Conservation (phyloP, 2,113 vertebrate genomes). For the Picathartes gymnocephalus region DNA sequence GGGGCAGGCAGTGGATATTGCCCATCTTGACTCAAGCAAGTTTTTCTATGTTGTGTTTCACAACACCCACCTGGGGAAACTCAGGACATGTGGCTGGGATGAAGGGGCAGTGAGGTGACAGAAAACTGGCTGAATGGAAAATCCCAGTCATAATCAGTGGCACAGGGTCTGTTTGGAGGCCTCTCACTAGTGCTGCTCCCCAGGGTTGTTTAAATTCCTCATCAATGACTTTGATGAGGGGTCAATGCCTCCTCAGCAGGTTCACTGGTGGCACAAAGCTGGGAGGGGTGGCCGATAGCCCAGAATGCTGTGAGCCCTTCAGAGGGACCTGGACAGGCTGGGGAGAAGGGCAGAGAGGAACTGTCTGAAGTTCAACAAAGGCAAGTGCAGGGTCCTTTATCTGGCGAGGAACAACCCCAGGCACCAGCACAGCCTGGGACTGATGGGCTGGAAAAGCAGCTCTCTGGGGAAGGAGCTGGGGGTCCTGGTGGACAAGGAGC, state of each 20-base stretch:
- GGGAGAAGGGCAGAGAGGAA: background rate
- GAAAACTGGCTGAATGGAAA: background rate
- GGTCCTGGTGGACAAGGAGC: background rate
- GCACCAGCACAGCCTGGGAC: background rate
- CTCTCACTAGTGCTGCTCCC: background rate
- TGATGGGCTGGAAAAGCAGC: background rate
- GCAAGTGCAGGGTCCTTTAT: background rate
- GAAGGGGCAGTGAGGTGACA: background rate
- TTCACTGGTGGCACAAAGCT: no score
- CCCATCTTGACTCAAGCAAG: background rate
- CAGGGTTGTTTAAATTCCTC: no score
- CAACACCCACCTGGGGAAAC: background rate
- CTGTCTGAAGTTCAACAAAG: no score
- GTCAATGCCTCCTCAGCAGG: no score
- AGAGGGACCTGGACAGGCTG: no score
- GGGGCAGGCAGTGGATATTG: background rate
- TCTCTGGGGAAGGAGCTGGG: background rate
- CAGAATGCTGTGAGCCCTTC: no score
- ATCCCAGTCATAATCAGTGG: background rate
- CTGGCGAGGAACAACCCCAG: background rate
- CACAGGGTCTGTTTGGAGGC: background rate
- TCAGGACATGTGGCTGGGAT: background rate
- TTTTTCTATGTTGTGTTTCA: fast-evolving
- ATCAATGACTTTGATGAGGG: no score
- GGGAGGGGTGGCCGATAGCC: no score